phyloP scores from a whole-genome alignment of 2,888 invertebrate species.

The Tinea trinotella region DNA sequence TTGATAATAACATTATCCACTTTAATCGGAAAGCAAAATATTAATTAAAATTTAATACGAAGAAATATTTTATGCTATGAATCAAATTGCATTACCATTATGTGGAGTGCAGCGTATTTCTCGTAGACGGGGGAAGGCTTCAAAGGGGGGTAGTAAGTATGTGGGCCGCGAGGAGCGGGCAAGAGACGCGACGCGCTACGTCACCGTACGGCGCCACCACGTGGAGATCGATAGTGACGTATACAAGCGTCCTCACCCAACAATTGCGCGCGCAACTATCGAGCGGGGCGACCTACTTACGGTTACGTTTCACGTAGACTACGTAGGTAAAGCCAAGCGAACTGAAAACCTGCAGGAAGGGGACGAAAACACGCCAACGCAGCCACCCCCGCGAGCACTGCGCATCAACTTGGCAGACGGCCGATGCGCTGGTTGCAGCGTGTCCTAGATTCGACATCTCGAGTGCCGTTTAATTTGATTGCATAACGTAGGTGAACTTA shows the following conservation, averaged over 20 bases:
- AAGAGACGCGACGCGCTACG: slow-evolving; percentile 57
- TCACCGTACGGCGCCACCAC: slow-evolving; percentile 62
- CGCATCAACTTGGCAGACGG: slow-evolving; percentile 32
- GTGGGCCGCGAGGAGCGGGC: slow-evolving; percentile 35
- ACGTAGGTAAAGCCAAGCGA: slow-evolving; percentile 1
- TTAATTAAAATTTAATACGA: no score
- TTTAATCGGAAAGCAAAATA: no score
- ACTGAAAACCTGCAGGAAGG: not conserved
- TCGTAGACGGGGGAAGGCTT: slow-evolving; percentile 22
- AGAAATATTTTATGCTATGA: slow-evolving; percentile 17
- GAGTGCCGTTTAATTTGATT: slow-evolving; percentile 25
- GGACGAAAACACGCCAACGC: not conserved
- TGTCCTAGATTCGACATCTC: slow-evolving; percentile 31
- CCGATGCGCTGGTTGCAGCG: slow-evolving; percentile 32
- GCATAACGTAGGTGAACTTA: slow-evolving; percentile 25
- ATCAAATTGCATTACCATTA: slow-evolving; percentile 16
- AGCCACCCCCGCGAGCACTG: slow-evolving; percentile 8
- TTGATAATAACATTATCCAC: not conserved
- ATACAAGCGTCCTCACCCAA: slow-evolving; percentile 34
- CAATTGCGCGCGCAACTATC: slow-evolving; percentile 42
- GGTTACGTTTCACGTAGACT: slow-evolving; percentile 62
- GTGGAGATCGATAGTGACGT: slow-evolving; percentile 71
- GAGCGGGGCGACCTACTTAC: slow-evolving; percentile 55
- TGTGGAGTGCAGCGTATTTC: slow-evolving; percentile 16
- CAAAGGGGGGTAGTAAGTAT: slow-evolving; percentile 22